Evolutionary conservation across 2,888 invertebrate genomes (phyloP), one percentile per base, ranked within the genome.

Genomic region (Ectemnius continuus): DNA sequence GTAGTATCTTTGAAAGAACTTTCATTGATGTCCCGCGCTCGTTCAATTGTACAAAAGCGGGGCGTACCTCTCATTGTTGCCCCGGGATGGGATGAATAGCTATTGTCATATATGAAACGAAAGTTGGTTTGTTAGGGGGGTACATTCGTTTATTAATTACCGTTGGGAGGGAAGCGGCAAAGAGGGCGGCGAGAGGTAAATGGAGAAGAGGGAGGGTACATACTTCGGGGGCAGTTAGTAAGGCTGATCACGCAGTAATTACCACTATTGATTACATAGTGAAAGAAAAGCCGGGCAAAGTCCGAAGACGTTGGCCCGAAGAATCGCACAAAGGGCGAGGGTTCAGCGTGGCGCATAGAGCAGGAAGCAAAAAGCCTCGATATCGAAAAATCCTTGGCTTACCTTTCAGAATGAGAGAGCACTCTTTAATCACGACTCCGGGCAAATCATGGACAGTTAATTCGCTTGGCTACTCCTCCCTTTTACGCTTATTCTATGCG

Each of bases 391-490:
- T 80, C 78, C 71, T 67, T 67, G 65, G 61, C 73, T 82, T 62
- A 62, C 61, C 67, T 71, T 68, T 80, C 70, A 68, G 48, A 64
- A 76, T 70, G 74, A 76, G 36, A 36, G 78, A 73, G 69, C 60
- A 68, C 70, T 72, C 82, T 82, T 82, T 78, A 80, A 82, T 82
- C 82, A 82, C 70, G 82, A 80, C 75, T 78, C 71, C 60, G 67
- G 75, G 71, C 75, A 82, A 82, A 82, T 80, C 82, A 74, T 74
- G 80, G 73, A 80, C 82, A 78, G 78, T 78, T 82, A 82, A 82
- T 82, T 82, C 82, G 82, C 76, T 75, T 78, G 80, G 80, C 76
- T 82, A 74, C 71, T 71, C 67, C 48, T 74, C 73, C 71, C 67
- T 82, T 78, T 82, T 68, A 74, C 75, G 71, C 69, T 80, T 80